Evolutionary conservation across 2,113 vertebrate species (phyloP).

Genomic region (Psittacula cyanocephala): DNA sequence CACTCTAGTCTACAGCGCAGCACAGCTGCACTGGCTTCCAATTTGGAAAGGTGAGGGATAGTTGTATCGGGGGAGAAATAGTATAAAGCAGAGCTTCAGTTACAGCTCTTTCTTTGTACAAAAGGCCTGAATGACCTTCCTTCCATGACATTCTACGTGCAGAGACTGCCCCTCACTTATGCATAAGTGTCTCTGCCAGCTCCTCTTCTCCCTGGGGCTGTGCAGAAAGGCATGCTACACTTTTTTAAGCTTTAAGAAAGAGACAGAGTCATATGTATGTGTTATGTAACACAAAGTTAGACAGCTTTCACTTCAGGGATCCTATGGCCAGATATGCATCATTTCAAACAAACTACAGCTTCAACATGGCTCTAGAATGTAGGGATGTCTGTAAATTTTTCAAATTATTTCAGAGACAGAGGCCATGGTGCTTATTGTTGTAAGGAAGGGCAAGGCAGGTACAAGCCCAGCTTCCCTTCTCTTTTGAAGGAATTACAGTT

Average conservation of each 20-base stretch:
- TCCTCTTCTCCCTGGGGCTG: neutral
- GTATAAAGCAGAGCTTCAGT: neutral
- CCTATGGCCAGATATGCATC: neutral
- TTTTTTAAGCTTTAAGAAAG: neutral
- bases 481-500: neutral
- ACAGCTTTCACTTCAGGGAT: neutral
- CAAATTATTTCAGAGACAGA: neutral
- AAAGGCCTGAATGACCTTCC: neutral
- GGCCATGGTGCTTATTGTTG: neutral
- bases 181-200: neutral
- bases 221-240: neutral
- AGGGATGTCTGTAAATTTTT: neutral
- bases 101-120: neutral
- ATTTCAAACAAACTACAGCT: neutral
- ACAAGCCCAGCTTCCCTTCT: neutral
- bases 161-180: neutral
- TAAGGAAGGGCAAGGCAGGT: neutral
- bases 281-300: neutral
- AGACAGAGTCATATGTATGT: neutral
- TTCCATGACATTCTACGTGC: neutral
- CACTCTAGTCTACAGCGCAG: neutral
- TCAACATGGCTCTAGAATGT: neutral
- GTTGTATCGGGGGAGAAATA: neutral
- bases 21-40: neutral
- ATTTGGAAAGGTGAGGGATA: neutral